Evolutionary conservation across 2,113 vertebrate species (phyloP), one percentile per base, ranked within the genome.

Genomic region (Capreolus pygargus): DNA sequence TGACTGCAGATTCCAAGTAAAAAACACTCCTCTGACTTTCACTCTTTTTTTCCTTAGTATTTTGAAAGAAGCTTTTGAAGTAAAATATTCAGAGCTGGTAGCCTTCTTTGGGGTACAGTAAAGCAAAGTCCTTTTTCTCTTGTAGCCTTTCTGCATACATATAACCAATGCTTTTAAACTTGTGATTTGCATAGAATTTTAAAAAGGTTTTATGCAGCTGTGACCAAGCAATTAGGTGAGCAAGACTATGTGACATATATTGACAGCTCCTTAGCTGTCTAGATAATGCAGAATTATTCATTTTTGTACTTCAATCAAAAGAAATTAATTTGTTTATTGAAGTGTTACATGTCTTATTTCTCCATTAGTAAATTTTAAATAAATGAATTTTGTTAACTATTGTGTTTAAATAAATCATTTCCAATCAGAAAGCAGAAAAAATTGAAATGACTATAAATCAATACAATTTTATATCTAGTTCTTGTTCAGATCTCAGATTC

Each of bases 201-300:
- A 21, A 90, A 92, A 94, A 89, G n/a, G 47, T 95, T 98, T 98
- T 95, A 50, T 94, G 60, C 28, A 55, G 7, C 43, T 79, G 30
- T n/a, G 82, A 33, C 27, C 89, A 90, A 84, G 83, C 7, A 78
- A 39, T 84, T 43, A 85, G 45, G 52, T 60, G 86, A 84, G 55
- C 12, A 45, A 74, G 58, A 55, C 39, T 33, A 9, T 52, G 45
- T 84, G 33, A 64, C 55, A 86, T 52, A 76, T 64, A 54, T 1
- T 28, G 74, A 64, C 17, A 83, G 25, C 15, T 64, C 19, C 50
- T 86, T 89, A 90, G 52, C 36, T 16, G 3, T 82, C 57, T 10
- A 78, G 12, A 79, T 78, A 70, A 84, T 50, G 2, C n/a, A 81
- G 86, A 97, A 70, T 61, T 86, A 39, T 50, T 89, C 60, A n/a